A percentile compares a stretch with the other conserved stretches of the same genome.
Evolutionary conservation across 1,140 invertebrate species (phyloP).

Genomic region (Cotesia chilonis): DNA sequence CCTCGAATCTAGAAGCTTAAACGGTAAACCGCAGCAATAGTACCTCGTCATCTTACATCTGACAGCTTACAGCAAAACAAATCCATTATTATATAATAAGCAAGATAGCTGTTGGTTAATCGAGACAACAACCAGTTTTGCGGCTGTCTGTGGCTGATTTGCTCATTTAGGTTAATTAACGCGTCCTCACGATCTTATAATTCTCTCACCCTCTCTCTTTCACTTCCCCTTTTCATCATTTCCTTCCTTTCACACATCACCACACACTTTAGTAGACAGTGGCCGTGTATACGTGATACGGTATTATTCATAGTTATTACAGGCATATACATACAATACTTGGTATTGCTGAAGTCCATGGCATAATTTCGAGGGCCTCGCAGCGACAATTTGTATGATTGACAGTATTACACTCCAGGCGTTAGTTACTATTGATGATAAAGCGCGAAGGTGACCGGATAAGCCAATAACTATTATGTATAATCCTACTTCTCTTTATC

Average conservation of each 20-base stretch:
- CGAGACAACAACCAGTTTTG: conserved; percentile 21
- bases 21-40: not conserved
- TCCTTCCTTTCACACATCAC: not conserved
- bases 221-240: conserved; percentile 12
- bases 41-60: not conserved
- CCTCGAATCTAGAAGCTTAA: not conserved
- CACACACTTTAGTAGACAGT: not conserved
- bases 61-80: not conserved
- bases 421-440: conserved; percentile 15
- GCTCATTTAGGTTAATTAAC: conserved; percentile 35
- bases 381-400: conserved; percentile 16
- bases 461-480: conserved; percentile 4
- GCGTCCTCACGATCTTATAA: not conserved
- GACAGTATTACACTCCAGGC: conserved; percentile 4
- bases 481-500: not conserved
- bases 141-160: conserved; percentile 16
- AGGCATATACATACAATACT: not conserved
- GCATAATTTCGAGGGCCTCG: conserved; percentile 6
- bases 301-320: not conserved
- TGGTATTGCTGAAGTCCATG: conserved; percentile 7
- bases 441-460: conserved; percentile 15
- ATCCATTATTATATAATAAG: too few relatives aligned
- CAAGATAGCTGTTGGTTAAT: conserved; percentile 13
- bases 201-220: conserved; percentile 17
- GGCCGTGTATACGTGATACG: not conserved